A percentile compares a stretch with the other conserved stretches of the same genome.
phyloP scores from a whole-genome alignment of 2,888 invertebrate species.

The Rhyacophila evoluta region DNA sequence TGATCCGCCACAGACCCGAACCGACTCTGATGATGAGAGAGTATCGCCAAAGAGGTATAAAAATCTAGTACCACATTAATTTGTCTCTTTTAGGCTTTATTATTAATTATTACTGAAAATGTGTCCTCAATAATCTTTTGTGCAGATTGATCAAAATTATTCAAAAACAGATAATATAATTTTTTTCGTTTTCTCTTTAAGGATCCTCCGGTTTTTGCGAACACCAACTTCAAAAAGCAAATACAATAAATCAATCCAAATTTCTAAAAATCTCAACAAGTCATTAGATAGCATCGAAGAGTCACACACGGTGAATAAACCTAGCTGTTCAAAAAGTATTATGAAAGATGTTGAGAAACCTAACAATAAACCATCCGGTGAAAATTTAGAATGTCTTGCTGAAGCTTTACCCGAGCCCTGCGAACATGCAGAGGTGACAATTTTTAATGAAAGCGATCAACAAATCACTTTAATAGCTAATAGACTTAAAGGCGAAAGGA shows the following conservation, averaged over 20 bases:
- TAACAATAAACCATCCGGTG: slow-evolving; percentile 47
- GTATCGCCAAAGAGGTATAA: slow-evolving; percentile 59
- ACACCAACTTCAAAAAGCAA: slow-evolving; percentile 51
- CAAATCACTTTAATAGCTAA: not conserved
- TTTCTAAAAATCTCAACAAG: slow-evolving; percentile 59
- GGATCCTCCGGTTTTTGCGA: slow-evolving; percentile 39
- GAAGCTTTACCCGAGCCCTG: slow-evolving; percentile 29
- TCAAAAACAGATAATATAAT: no score
- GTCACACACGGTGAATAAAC: slow-evolving; percentile 59
- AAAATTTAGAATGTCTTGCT: slow-evolving; percentile 60
- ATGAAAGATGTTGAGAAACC: slow-evolving; percentile 58
- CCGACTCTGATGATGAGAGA: slow-evolving; percentile 63
- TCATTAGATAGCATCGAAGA: slow-evolving; percentile 56
- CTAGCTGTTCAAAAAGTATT: slow-evolving; percentile 62
- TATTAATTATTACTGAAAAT: no score
- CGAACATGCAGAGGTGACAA: not conserved
- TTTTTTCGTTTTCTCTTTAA: slow-evolving; percentile 28
- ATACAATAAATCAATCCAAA: slow-evolving; percentile 32
- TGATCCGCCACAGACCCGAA: slow-evolving; percentile 57
- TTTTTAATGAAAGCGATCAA: not conserved
- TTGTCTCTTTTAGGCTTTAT: no score
- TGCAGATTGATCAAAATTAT: no score
- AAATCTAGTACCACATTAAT: no score
- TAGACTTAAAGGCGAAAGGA: slow-evolving; percentile 47
- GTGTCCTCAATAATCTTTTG: no score